These are phyloP conservation scores for Oncorhynchus gorbuscha DNA, from an alignment of 2,113 vertebrate species.

Conservation along the genomic window DNA sequence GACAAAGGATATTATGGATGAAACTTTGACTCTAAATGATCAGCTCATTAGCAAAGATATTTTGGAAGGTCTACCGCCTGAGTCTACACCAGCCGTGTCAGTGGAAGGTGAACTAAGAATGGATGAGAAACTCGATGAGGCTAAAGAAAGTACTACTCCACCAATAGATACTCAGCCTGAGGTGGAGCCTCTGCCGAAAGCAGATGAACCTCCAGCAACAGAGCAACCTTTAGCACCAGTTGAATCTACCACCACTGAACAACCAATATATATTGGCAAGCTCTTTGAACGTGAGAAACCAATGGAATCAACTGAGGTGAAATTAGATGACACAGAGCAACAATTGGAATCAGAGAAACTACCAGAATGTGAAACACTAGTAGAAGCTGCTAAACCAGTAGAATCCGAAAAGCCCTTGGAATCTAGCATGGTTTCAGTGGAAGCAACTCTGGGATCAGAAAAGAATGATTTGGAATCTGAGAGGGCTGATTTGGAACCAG, in stretches of 20 bases:
- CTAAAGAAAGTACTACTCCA: slow-evolving; percentile 13
- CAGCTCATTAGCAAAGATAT: slow-evolving; percentile 6
- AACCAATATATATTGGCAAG: slow-evolving; percentile 3
- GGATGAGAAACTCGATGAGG: slow-evolving; percentile 18
- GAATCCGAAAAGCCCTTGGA: slow-evolving; percentile 1
- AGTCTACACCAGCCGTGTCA: slow-evolving; percentile 1
- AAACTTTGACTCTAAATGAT: slow-evolving; percentile 1
- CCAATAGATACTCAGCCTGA: slow-evolving; percentile 8
- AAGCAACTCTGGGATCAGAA: slow-evolving; percentile 17
- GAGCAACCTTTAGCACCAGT: slow-evolving; percentile 14
- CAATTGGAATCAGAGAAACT: not conserved
- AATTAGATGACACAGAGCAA: not conserved
- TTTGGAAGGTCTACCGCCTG: slow-evolving; percentile 10
- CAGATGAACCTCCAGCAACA: slow-evolving; percentile 16
- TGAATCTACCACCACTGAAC: slow-evolving; percentile 17
- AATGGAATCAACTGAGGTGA: not conserved
- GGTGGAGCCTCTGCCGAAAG: slow-evolving; percentile 4
- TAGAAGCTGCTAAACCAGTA: not conserved
- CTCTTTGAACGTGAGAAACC: slow-evolving; percentile 7
- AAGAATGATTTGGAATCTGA: not conserved
- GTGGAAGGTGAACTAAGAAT: slow-evolving; percentile 10
- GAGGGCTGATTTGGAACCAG: slow-evolving; percentile 2
- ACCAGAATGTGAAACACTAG: not conserved
- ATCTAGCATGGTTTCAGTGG: not conserved
- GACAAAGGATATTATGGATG: slow-evolving; percentile 14